Evolutionary conservation across 2,888 invertebrate genomes (phyloP).

Genomic region (Aphrophora alni): DNA sequence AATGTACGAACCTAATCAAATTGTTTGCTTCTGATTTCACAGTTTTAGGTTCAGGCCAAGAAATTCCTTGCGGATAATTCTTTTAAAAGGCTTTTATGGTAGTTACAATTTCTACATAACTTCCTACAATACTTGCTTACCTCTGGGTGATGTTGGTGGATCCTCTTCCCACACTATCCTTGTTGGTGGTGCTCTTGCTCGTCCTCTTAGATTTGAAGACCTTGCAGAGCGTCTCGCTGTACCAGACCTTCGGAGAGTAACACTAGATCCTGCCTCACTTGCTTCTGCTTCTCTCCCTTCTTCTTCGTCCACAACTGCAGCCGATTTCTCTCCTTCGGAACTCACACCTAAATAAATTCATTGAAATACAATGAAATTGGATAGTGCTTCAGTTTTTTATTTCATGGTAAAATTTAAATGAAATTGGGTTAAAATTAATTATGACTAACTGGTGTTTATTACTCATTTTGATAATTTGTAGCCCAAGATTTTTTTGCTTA

Average conservation of each 20-base stretch:
- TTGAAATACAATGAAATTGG: background rate
- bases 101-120: too few species aligned
- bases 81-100: too few species aligned
- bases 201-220: constrained; percentile 53
- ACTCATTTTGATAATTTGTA: too few species aligned
- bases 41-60: background rate
- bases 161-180: constrained; percentile 67
- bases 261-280: constrained; percentile 68
- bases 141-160: constrained; percentile 14
- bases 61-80: too few species aligned
- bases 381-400: too few species aligned
- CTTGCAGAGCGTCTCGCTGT: constrained; percentile 50
- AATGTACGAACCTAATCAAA: background rate
- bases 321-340: constrained; percentile 68
- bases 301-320: constrained; percentile 60
- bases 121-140: background rate
- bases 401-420: too few species aligned
- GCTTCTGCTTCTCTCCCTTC: constrained; percentile 86
- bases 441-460: background rate
- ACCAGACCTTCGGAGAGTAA: constrained; percentile 52
- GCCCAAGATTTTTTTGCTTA: too few species aligned
- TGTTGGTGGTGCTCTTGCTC: constrained; percentile 61
- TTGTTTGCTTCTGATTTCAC: background rate
- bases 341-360: constrained; percentile 60
- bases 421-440: too few species aligned